A percentile compares a stretch with the other conserved stretches of the same genome.
These are phyloP conservation scores for Coptodon bakossiorum DNA, from an alignment of 2,113 vertebrate genomes.

Conservation along the genomic window DNA sequence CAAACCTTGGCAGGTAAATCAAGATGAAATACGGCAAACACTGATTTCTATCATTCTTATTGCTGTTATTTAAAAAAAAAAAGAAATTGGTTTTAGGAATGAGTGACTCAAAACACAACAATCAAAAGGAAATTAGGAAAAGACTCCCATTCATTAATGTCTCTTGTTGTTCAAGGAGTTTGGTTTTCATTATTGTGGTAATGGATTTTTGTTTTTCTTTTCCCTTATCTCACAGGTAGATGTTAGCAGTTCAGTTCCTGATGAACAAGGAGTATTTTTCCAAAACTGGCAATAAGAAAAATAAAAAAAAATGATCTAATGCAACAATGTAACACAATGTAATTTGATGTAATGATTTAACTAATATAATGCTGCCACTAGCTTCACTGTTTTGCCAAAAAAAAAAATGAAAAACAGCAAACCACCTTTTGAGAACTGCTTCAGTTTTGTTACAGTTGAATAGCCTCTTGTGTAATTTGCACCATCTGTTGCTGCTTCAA, in stretches of 20 bases:
- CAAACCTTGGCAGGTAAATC: not conserved
- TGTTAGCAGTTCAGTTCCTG: not conserved
- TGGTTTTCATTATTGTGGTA: not conserved
- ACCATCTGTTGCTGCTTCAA: not conserved
- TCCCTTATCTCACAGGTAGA: not conserved
- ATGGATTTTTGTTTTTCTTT: not conserved
- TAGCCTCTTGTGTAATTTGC: not conserved
- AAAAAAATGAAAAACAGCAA: not conserved
- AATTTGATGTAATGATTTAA: not conserved
- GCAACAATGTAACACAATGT: not conserved
- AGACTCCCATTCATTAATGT: not conserved
- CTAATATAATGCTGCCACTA: not conserved
- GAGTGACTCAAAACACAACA: not conserved
- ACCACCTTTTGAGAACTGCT: not conserved
- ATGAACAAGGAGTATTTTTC: not conserved
- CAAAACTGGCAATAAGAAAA: not conserved
- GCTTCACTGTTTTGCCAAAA: not conserved
- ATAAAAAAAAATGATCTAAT: not conserved
- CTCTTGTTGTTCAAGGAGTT: not conserved
- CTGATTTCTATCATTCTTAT: not conserved
- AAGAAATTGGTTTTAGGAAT: not conserved
- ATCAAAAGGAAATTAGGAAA: slow-evolving; percentile 15
- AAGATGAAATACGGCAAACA: not conserved
- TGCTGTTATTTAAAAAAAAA: not conserved
- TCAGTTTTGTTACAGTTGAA: not conserved